Conservation (phyloP, 2,797 vertebrate genomes). For the Halcyon smyrnensis region DNA sequence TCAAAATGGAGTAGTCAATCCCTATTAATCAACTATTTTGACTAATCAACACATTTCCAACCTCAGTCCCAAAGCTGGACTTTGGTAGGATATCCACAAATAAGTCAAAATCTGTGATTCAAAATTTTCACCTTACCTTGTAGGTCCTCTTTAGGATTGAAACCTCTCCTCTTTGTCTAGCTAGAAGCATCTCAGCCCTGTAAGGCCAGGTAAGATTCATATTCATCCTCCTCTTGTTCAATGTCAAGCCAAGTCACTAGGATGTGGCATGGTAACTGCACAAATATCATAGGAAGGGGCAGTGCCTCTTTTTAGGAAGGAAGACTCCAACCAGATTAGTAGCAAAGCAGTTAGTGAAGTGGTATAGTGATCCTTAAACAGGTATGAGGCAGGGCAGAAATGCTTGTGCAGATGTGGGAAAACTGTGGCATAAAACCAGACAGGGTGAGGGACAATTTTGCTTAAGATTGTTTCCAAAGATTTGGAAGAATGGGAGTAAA, state of each 20-base stretch:
- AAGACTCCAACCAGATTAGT: background rate
- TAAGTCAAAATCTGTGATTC: background rate
- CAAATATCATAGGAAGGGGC: rapidly evolving
- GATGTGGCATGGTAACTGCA: background rate
- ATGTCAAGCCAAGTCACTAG: background rate
- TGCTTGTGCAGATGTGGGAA: background rate
- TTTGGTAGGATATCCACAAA: background rate
- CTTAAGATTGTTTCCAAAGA: background rate
- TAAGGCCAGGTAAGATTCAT: background rate
- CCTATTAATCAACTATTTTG: background rate
- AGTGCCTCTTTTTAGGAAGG: background rate
- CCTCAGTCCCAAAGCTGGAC: background rate
- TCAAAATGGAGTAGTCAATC: background rate
- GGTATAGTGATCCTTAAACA: background rate
- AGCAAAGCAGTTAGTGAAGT: background rate
- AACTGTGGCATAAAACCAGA: background rate
- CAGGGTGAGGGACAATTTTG: background rate
- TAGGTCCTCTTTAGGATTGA: background rate
- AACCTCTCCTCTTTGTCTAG: background rate
- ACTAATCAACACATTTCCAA: background rate
- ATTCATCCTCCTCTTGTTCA: background rate
- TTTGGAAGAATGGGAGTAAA: background rate
- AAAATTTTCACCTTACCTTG: background rate
- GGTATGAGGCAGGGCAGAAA: background rate
- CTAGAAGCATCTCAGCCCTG: background rate